Base-by-base conservation (phyloP, 2,113 vertebrate genomes). In the Camelus bactrianus region DNA sequence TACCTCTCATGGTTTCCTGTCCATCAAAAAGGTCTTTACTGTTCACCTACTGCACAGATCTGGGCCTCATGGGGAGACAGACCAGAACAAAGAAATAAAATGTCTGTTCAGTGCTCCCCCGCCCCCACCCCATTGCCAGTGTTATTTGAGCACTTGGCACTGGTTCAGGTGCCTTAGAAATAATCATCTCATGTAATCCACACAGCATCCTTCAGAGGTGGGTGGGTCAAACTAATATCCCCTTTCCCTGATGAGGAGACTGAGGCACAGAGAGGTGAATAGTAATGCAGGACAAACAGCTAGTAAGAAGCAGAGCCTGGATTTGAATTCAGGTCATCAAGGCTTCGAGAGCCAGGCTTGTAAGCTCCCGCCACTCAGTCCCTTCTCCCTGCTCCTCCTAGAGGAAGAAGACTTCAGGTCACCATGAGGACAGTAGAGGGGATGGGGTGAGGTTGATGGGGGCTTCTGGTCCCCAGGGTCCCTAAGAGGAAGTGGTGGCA, bases 101-200 rank as follows among this genome's bases (percentile, higher is more conserved):
- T 4, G 20, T 24, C 24, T 35, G 56, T 46, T 11, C 46, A 14
- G 54, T 0, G 4, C 14, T 65, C 17, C 8, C 48, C 26, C 0
- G 14, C 5, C 24, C 28, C 3, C 15, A 42, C 24, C 2, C 1
- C 0, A 67, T 0, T 30, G 60, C 58, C 22, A 22, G 6, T 15
- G 15, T 85, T 35, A n/a, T 13, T 2, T 46, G 46, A 48, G 32
- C 7, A 6, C 1, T 48, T 17, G 32, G 58, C 30, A 22, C 35
- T 13, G 28, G 58, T 52, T 50, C 22, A 48, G 32, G 4, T 9
- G n/a, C 60, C 62, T 76, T 22, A 54, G 32, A 16, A 67, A 20
- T 20, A 69, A 19, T 22, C 17, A 16, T 58, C 42, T 77, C 69
- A 6, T 2, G 7, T 42, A 52, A 80, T 52, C 72, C 56, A 65